Evolutionary conservation across 2,888 invertebrate species (phyloP).

Genomic region (Chloroclystis v-ata): DNA sequence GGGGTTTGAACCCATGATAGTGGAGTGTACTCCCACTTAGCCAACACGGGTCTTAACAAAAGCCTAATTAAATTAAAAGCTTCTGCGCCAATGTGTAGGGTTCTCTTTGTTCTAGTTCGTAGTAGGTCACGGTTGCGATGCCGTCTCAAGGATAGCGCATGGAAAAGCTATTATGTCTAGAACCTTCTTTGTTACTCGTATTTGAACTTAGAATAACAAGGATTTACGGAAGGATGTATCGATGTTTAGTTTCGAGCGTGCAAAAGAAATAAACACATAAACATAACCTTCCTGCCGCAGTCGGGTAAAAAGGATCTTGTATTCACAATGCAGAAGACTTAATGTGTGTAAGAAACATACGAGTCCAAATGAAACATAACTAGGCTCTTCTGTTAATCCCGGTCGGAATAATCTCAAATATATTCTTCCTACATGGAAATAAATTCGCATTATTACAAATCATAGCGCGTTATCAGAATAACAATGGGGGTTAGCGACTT

Average conservation of each 20-base stretch:
- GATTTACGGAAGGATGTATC: no score
- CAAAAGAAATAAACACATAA: no score
- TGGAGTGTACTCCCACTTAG: no score
- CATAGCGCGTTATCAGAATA: slow-evolving; percentile 35
- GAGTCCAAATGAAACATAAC: no score
- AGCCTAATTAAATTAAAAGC: slow-evolving; percentile 1
- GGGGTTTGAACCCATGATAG: no score
- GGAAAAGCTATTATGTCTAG: slow-evolving; percentile 7
- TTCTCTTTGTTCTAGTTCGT: slow-evolving; percentile 6
- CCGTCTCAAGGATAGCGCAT: slow-evolving; percentile 13
- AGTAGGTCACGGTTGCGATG: slow-evolving; percentile 15
- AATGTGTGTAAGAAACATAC: background rate
- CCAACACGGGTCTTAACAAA: no score
- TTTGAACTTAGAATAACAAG: background rate
- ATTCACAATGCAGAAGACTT: no score
- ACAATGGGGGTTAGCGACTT: slow-evolving; percentile 37
- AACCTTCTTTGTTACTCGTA: slow-evolving; percentile 6
- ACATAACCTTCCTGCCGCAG: no score
- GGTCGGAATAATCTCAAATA: slow-evolving; percentile 17
- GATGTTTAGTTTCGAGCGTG: no score
- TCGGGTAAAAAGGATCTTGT: no score
- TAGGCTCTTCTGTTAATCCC: background rate
- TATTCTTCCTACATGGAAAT: slow-evolving; percentile 21
- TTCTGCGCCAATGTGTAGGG: background rate
- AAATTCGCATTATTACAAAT: slow-evolving; percentile 32